Base-by-base conservation (phyloP, 2,113 vertebrate species). In the Echinops telfairi region DNA sequence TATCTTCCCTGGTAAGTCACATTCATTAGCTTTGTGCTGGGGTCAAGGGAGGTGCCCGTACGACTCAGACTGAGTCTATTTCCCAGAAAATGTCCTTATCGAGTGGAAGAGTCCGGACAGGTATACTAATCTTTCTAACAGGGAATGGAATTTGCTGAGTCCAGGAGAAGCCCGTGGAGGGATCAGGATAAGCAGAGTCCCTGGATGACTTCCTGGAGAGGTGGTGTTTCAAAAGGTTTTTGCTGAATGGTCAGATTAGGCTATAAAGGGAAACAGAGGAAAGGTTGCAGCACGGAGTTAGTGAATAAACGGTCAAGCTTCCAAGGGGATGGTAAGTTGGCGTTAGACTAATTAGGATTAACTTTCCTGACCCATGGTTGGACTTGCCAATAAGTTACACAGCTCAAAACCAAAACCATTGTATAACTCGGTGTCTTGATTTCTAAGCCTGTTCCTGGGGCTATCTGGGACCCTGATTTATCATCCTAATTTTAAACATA, bases 21-120 rank as follows among this genome's bases (percentile, higher is more conserved):
- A 1, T 62, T n/a, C 40, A 23, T 9, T 47, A 40, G 2, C 36
- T n/a, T 2, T 17, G 20, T 66, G 78, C 64, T n/a, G 29, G 47
- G 33, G 60, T 17, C 2, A 6, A 25, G 60, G 64, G 31, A 73
- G 15, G 9, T 16, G 15, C 66, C 83, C 78, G 20, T 53, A 3
- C 10, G 79, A 58, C 58, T 84, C 43, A 64, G 90, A 75, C 36
- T 68, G 58, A 10, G 36, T 83, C 58, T 58, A 43, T 57, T 83
- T 94, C 80, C 81, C 60, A 73, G 78, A 57, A 84, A 85, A 92
- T 79, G 76, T 36, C 12, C 7, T 86, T 17, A 60, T 33, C 6
- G 4, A 40, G 60, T 33, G 23, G 33, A 20, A 53, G 29, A 64
- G 62, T 73, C 31, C 31, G 75, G 81, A n/a, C 11, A 66, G 78